A percentile compares a stretch with the other conserved stretches of the same genome.
These are phyloP conservation scores for Phymastichus coffea DNA, from an alignment of 1,140 invertebrate species.

Conservation along the genomic window DNA sequence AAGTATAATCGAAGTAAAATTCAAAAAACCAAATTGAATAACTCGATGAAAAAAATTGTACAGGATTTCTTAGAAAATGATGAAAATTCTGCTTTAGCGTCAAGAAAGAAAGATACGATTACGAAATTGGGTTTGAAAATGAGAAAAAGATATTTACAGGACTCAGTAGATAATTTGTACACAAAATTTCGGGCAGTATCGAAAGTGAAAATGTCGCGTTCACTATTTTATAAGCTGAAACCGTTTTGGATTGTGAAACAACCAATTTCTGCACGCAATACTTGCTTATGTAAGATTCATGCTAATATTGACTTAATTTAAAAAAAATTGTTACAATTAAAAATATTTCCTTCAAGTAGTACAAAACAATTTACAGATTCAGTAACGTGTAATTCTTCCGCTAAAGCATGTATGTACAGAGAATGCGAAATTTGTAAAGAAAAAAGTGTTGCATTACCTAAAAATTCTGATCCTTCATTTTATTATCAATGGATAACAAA, in stretches of 20 bases:
- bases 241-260: conserved; percentile 22
- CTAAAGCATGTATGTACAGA: conserved; percentile 25
- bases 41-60: neutral
- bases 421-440: conserved; percentile 24
- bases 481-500: conserved; percentile 28
- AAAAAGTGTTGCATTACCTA: conserved; percentile 3
- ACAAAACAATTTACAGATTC: conserved; percentile 23
- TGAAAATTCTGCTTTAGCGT: conserved; percentile 27
- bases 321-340: neutral
- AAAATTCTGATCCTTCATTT: conserved; percentile 11
- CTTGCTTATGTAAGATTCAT: conserved; percentile 26
- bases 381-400: conserved; percentile 18
- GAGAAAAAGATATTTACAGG: conserved; percentile 31
- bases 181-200: conserved; percentile 14
- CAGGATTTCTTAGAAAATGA: conserved; percentile 33
- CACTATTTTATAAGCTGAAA: conserved; percentile 14
- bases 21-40: neutral
- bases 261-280: conserved; percentile 13
- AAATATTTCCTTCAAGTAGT: conserved; percentile 18
- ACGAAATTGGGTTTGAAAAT: conserved; percentile 31
- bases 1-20: neutral
- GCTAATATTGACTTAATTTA: conserved; percentile 5
- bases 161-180: conserved; percentile 32
- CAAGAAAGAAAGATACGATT: conserved; percentile 36
- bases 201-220: conserved; percentile 10